A percentile compares a stretch with the other conserved stretches of the same genome.
phyloP scores from a whole-genome alignment of 2,113 vertebrate species.

The Mustela nigripes region DNA sequence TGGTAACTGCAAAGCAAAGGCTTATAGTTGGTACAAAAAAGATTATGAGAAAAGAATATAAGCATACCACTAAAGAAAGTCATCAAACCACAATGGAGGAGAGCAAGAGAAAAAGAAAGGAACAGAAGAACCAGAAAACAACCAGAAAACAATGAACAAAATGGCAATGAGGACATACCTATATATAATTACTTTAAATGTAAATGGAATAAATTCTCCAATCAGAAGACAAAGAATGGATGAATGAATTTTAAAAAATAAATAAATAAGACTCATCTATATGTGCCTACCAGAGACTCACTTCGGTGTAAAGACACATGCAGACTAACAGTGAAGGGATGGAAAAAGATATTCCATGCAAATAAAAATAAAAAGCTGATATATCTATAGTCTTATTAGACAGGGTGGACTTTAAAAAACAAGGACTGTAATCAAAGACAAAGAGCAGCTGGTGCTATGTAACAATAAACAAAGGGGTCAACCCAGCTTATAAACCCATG shows the following conservation, averaged over 20 bases:
- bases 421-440: neutral
- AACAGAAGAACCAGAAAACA: neutral
- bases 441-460: neutral
- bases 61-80: neutral
- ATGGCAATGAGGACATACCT: neutral
- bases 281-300: neutral
- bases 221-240: neutral
- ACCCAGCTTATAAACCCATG: neutral
- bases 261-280: neutral
- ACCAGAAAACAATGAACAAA: neutral
- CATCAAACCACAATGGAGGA: neutral
- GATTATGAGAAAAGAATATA: neutral
- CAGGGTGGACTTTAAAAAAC: neutral
- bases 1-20: neutral
- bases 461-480: neutral
- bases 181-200: neutral
- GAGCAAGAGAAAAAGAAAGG: neutral
- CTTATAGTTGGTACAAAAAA: neutral
- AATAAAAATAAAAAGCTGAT: neutral
- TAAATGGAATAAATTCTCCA: neutral
- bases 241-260: neutral
- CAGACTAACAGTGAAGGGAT: neutral
- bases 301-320: neutral
- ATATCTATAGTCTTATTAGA: neutral
- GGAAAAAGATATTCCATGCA: neutral